A percentile compares a stretch with the other conserved stretches of the same genome.
Conservation (phyloP, 2,113 vertebrate species). For the Rhinogobius similis region DNA sequence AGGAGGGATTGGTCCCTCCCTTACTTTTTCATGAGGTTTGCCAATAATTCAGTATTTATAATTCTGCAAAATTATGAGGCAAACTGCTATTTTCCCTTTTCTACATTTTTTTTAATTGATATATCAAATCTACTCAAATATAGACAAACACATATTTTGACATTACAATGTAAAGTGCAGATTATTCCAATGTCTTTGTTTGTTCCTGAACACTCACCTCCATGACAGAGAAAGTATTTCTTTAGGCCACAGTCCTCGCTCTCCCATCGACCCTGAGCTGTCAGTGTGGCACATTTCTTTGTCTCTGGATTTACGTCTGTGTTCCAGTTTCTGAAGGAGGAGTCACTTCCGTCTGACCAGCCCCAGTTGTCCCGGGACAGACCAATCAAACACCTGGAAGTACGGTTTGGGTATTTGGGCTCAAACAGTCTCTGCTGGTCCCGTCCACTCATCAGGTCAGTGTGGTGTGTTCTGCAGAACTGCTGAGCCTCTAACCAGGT, state of each 20-base stretch:
- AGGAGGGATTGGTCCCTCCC: too few species aligned
- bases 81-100: too few species aligned
- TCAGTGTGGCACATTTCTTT: background rate
- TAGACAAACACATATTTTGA: too few species aligned
- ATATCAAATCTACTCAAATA: too few species aligned
- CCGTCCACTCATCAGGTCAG: constrained; percentile 5
- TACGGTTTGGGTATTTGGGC: background rate
- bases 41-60: too few species aligned
- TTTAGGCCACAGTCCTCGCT: background rate
- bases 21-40: too few species aligned
- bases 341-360: background rate
- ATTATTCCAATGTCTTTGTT: too few species aligned
- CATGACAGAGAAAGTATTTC: background rate
- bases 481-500: background rate
- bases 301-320: background rate
- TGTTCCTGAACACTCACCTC: background rate
- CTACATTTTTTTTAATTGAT: too few species aligned
- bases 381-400: background rate
- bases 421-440: background rate
- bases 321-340: background rate
- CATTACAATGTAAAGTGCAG: too few species aligned
- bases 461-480: background rate
- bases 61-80: too few species aligned
- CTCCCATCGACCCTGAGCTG: background rate
- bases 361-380: background rate